Conservation (phyloP, 2,113 vertebrate genomes). For the Tetraodon nigroviridis region DNA sequence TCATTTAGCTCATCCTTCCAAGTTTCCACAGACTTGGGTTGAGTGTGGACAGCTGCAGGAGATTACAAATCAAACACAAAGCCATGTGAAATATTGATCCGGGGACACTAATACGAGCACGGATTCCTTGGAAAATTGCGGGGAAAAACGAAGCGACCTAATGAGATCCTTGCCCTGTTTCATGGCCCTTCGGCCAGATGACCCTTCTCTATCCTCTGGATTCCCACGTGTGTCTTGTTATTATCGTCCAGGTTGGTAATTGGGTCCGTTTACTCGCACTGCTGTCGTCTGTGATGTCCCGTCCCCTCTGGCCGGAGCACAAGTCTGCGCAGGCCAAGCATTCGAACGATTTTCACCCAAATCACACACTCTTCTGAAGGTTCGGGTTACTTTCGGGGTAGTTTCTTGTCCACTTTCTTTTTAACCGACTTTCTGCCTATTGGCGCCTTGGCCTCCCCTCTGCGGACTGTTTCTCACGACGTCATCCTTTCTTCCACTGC, state of each 20-base stretch:
- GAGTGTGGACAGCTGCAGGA: slow-evolving; percentile 9
- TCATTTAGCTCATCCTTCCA: slow-evolving; percentile 3
- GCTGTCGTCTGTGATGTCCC: not conserved
- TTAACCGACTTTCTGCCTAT: no score
- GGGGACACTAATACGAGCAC: no score
- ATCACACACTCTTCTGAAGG: not conserved
- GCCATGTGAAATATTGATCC: not conserved
- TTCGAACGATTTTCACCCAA: slow-evolving; percentile 30
- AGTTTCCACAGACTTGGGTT: slow-evolving; percentile 35
- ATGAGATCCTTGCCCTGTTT: slow-evolving; percentile 4
- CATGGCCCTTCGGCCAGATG: slow-evolving; percentile 35
- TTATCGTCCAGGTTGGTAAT: slow-evolving; percentile 9
- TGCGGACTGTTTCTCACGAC: not conserved
- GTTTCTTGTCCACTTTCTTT: not conserved
- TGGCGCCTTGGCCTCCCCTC: no score
- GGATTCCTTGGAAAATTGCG: no score
- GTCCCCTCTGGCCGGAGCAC: slow-evolving; percentile 28
- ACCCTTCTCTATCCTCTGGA: not conserved
- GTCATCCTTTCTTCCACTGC: not conserved
- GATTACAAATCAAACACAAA: slow-evolving; percentile 7
- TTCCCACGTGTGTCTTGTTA: slow-evolving; percentile 1
- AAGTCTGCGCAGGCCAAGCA: slow-evolving; percentile 15
- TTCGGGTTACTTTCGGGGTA: not conserved
- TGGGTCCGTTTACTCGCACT: slow-evolving; percentile 1
- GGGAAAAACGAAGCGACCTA: no score